These are phyloP conservation scores for Helicoverpa armigera DNA, from an alignment of 1,140 invertebrate species.

Conservation along the genomic window DNA sequence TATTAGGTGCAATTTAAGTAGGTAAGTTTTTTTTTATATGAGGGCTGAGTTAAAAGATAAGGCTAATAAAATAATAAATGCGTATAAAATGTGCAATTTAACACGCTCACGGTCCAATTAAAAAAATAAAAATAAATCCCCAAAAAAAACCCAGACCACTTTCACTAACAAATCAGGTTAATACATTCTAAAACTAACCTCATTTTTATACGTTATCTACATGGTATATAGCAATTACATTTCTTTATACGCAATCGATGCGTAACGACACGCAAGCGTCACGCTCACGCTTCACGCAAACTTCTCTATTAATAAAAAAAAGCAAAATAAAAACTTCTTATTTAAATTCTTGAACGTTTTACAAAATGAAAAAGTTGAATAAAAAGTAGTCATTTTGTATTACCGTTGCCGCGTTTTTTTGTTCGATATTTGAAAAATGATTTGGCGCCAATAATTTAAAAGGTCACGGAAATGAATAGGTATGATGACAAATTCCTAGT, in stretches of 20 bases:
- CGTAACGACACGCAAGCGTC: conserved; percentile 42
- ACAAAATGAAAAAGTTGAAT: conserved; percentile 8
- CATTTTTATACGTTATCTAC: conserved; percentile 32
- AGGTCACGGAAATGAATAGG: too few species aligned
- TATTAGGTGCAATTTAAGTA: too few species aligned
- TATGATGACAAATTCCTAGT: too few species aligned
- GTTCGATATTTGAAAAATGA: background rate
- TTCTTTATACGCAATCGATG: conserved; percentile 24
- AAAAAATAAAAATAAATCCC: too few species aligned
- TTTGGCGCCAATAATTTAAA: background rate
- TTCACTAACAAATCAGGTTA: conserved; percentile 31
- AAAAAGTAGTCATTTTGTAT: background rate
- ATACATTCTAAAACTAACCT: conserved; percentile 3
- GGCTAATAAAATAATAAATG: too few species aligned
- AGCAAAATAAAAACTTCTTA: conserved; percentile 23
- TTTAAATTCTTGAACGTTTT: conserved; percentile 23
- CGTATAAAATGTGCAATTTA: too few species aligned
- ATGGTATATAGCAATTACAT: conserved; percentile 35
- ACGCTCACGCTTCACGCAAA: conserved; percentile 43
- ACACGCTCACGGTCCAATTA: too few species aligned
- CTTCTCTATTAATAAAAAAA: background rate
- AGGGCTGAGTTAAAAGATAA: too few species aligned
- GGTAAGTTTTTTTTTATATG: too few species aligned
- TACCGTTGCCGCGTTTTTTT: background rate
- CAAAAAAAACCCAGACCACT: background rate